Conservation (phyloP, 2,113 vertebrate genomes). For the Gasterosteus nipponicus region DNA sequence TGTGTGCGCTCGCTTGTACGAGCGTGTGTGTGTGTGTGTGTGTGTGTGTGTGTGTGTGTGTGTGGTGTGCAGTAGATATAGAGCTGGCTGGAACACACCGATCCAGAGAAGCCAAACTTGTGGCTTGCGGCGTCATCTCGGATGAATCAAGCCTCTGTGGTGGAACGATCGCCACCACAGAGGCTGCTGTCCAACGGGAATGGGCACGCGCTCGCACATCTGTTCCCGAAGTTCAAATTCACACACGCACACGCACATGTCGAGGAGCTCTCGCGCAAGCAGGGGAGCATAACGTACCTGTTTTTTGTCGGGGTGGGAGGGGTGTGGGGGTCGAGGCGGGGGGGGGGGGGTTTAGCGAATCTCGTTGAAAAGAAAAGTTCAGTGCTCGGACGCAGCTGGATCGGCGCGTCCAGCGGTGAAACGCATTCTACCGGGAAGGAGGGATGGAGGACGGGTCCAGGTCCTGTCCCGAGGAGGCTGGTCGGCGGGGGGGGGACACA, state of each 20-base stretch:
- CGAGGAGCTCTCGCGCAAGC: background rate
- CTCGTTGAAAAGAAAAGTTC: constrained; percentile 56
- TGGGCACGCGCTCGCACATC: constrained; percentile 5
- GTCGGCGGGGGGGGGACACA: constrained; percentile 29
- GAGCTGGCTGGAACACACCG: background rate
- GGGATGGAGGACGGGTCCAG: constrained; percentile 35
- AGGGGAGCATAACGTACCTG: constrained; percentile 61
- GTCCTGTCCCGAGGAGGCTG: constrained; percentile 35
- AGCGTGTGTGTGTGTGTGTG: background rate
- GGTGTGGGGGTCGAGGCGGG: no score
- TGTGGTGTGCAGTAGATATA: constrained; percentile 14
- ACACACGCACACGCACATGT: background rate
- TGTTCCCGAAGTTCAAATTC: constrained; percentile 20
- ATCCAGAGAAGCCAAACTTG: constrained; percentile 34
- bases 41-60: background rate
- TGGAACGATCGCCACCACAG: constrained; percentile 32
- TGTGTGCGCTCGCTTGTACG: background rate
- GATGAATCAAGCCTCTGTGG: constrained; percentile 41
- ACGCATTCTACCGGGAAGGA: constrained; percentile 54
- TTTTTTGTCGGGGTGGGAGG: constrained; percentile 5
- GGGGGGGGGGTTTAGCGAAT: constrained; percentile 17
- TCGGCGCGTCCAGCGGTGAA: constrained; percentile 36
- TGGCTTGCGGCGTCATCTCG: constrained; percentile 27
- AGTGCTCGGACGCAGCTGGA: constrained; percentile 50
- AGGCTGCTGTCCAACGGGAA: constrained; percentile 14